Percentiles rank a stretch among this genome's conserved stretches.
These are phyloP conservation scores for Haemorhous mexicanus DNA, from an alignment of 2,113 vertebrate genomes.

Conservation along the genomic window DNA sequence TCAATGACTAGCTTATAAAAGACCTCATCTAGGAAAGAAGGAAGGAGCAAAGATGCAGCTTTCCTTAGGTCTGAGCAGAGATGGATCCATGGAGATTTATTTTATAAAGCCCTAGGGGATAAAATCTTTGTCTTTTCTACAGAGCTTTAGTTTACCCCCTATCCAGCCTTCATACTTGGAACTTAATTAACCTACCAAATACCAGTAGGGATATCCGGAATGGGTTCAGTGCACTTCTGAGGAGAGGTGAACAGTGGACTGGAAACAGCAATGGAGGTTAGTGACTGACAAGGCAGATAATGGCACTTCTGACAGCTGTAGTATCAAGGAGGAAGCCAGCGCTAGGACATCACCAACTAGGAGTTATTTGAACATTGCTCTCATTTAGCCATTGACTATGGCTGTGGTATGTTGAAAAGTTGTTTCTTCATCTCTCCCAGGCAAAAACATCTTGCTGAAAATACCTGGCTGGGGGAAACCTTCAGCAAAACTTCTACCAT, in stretches of 20 bases:
- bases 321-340: not conserved
- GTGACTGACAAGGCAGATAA: not conserved
- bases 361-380: not conserved
- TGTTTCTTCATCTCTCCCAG: not conserved
- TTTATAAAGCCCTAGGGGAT: not conserved
- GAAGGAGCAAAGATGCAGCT: not conserved
- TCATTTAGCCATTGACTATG: not conserved
- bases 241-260: not conserved
- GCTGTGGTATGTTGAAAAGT: not conserved
- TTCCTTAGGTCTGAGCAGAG: not conserved
- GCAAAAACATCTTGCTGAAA: not conserved
- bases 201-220: not conserved
- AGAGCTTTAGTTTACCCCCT: not conserved
- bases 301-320: not conserved
- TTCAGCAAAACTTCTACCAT: not conserved
- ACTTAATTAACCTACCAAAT: not conserved
- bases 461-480: not conserved
- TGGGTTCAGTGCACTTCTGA: not conserved
- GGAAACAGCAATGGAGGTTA: not conserved
- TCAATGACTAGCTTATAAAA: not conserved
- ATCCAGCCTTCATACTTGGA: not conserved
- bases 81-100: not conserved
- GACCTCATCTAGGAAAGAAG: not conserved
- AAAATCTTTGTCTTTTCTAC: not conserved
- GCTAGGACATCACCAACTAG: not conserved